A percentile compares a stretch with the other conserved stretches of the same genome.
Conservation (phyloP, 2,113 vertebrate species). For the Brevimyrus niger region DNA sequence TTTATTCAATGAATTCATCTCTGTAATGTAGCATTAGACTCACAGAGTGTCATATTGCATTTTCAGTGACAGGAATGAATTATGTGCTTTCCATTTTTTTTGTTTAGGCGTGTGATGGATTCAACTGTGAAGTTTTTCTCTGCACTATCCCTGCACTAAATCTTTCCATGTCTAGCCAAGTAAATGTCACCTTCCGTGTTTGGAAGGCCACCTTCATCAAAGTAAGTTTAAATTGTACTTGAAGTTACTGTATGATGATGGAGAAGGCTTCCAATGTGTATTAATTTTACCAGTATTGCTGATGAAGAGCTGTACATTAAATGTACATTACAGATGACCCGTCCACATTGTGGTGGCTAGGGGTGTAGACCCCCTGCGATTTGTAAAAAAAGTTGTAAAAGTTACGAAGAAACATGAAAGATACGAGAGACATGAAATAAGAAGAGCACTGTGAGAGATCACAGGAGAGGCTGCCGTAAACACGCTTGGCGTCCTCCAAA, state of each 20-base stretch:
- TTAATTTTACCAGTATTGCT: neutral
- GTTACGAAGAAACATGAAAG: neutral
- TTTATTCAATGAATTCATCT: neutral
- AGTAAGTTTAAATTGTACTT: slow-evolving; percentile 52
- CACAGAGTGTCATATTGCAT: neutral
- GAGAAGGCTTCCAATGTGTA: neutral
- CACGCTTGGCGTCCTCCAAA: neutral
- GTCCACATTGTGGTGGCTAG: neutral
- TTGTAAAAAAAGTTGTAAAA: neutral
- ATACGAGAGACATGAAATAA: neutral
- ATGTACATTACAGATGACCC: neutral
- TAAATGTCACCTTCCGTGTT: slow-evolving; percentile 78
- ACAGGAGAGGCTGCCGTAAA: too few species aligned
- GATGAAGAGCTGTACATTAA: neutral
- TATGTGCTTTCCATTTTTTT: neutral
- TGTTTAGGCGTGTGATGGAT: slow-evolving; percentile 68
- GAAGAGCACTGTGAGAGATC: neutral
- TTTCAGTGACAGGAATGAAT: neutral
- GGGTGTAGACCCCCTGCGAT: neutral
- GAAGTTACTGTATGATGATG: neutral
- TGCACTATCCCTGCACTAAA: slow-evolving; percentile 61
- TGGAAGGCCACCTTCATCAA: slow-evolving; percentile 89
- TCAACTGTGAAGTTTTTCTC: slow-evolving; percentile 55
- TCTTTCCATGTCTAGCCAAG: slow-evolving; percentile 57
- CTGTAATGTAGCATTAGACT: neutral